Evolutionary conservation across 2,888 invertebrate species (phyloP), one percentile per base, ranked within the genome.

Genomic region (Nomada fucata): DNA sequence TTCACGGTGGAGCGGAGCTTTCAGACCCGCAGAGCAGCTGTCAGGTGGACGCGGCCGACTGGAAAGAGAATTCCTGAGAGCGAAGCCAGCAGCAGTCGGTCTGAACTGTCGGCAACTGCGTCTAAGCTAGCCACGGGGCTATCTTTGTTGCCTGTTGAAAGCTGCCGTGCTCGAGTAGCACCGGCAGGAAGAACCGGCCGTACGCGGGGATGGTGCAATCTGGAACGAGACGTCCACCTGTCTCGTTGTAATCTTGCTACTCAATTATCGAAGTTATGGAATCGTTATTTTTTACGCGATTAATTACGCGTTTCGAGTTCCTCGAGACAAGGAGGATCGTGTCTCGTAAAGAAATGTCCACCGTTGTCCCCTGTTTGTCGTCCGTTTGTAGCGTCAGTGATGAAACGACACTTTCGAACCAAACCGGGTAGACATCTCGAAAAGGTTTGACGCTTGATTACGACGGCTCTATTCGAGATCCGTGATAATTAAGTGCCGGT

Each of bases 211-310:
- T 86, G 79, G 75, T 73, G 82, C 69, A 76, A 79, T 70, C 76
- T 80, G 60, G 20, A 84, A 81, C 86, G 76, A 82, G 77, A 79
- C 76, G 18, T 84, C 74, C 86, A 84, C 84, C 82, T 84, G 84
- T 55, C 76, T 73, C 73, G 61, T 79, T 73, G 67, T 78, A 81
- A 84, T 86, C 80, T 76, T 79, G 36, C 36, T 5, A 7, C 36
- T 36, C 36, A 36, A 36, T 36, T 36, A 36, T 36, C 36, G 7
- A 36, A 36, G 36, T 36, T 36, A 36, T 36, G 36, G 7, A 7
- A 36, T 36, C 7, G 36, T 7, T 36, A 36, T 7, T 36, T 7
- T 36, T 7, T 36, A n/a, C n/a, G n/a, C 5, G 5, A 7, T 7
- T 7, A 36, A 36, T 36, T 36, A 0, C 7, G 36, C 7, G 36